A percentile compares a stretch with the other conserved stretches of the same genome.
These are phyloP conservation scores for Kryptopterus vitreolus DNA, from an alignment of 2,797 vertebrate genomes.

Conservation along the genomic window DNA sequence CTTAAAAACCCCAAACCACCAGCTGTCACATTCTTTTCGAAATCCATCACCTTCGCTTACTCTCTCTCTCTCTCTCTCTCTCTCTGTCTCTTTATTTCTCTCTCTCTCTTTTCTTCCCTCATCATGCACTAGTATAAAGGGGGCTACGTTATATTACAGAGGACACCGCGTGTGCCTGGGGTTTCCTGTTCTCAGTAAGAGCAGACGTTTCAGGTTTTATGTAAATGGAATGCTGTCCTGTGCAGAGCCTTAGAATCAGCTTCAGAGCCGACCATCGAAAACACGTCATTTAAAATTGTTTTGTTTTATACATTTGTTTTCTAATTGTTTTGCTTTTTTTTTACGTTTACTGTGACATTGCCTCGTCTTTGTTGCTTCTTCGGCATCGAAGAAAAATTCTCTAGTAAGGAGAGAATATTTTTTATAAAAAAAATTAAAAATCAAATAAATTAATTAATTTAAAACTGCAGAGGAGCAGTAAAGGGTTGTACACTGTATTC, in stretches of 20 bases:
- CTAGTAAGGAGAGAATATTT: too few species aligned
- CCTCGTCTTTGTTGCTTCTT: too few species aligned
- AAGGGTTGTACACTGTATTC: too few species aligned
- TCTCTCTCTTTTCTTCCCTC: background rate
- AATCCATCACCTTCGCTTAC: conserved; percentile 59
- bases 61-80: conserved; percentile 30
- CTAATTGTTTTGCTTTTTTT: too few species aligned
- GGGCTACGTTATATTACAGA: background rate
- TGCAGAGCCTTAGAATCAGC: too few species aligned
- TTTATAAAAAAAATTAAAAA: too few species aligned
- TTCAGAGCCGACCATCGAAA: too few species aligned
- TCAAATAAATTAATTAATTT: too few species aligned
- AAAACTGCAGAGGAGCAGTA: too few species aligned
- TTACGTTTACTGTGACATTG: too few species aligned
- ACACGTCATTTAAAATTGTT: background rate
- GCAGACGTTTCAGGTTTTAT: background rate
- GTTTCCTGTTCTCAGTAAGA: conserved; percentile 20
- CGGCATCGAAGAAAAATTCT: too few species aligned
- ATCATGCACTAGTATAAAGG: background rate
- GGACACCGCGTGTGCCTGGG: background rate
- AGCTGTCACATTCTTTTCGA: conserved; percentile 55
- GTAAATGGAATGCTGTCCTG: background rate
- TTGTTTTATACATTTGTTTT: background rate
- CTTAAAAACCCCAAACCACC: conserved; percentile 64
- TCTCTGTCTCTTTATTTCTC: background rate